phyloP scores from a whole-genome alignment of 2,797 vertebrate species.

The Halcyon leucocephala region DNA sequence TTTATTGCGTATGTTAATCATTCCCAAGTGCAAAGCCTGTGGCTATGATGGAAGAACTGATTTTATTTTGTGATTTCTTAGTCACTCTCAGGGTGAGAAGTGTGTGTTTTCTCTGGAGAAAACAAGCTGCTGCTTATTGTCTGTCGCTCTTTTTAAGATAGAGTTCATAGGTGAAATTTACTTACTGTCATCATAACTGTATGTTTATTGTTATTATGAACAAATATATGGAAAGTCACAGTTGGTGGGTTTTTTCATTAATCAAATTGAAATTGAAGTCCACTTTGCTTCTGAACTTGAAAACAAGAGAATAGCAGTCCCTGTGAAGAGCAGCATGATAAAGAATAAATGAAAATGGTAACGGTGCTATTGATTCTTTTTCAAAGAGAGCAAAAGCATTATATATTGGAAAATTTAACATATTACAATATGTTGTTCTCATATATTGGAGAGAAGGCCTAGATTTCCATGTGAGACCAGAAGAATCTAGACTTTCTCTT shows the following conservation, averaged over 20 bases:
- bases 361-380: not conserved
- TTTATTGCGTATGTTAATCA: not conserved
- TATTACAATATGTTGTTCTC: not conserved
- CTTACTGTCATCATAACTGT: not conserved
- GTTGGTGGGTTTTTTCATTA: not conserved
- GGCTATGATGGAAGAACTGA: not conserved
- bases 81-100: not conserved
- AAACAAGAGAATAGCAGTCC: not conserved
- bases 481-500: not conserved
- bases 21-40: not conserved
- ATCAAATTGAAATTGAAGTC: not conserved
- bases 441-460: not conserved
- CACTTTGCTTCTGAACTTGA: not conserved
- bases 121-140: not conserved
- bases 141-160: not conserved
- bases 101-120: not conserved
- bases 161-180: not conserved
- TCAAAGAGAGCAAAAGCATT: not conserved
- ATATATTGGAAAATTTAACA: not conserved
- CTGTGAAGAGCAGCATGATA: not conserved
- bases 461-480: not conserved
- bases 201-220: not conserved
- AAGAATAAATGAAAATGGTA: not conserved
- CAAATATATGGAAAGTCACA: not conserved
- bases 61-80: not conserved